Base-by-base conservation (phyloP, 2,888 invertebrate genomes). In the Lasioglossum lativentre region DNA sequence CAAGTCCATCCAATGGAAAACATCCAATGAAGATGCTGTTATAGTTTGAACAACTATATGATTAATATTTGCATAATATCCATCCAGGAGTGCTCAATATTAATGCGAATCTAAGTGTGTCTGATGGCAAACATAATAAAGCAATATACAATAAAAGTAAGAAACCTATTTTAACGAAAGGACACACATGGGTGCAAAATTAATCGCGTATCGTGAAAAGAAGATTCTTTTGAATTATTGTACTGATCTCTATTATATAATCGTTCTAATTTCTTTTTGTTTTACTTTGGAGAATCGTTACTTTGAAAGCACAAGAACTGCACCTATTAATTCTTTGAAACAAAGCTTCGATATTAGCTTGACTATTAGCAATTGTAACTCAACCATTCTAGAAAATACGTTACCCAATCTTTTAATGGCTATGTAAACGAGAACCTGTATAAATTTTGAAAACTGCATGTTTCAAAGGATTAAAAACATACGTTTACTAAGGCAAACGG, bases 51-150 rank as follows among this genome's bases (percentile, higher is more conserved):
- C 34, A 47, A 72, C 80, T 77, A 79, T 88, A 83, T 83, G 74
- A 80, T 78, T 79, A 82, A 85, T 80, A 86, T 71, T 88, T 75
- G 78, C 77, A 70, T 75, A 81, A 83, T 86, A 79, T 88, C 88
- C 88, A 88, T 88, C 86, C 88, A 88, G 83, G 86, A 83, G 86
- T 88, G 88, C 84, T 88, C 83, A 88, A 88, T 86, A 83, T 78
- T 79, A 75, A 75, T 86, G 56, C 71, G 72, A 82, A 88, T 78
- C 82, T 81, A 80, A 88, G 40, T 77, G 75, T 68, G 74, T 84
- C 75, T 77, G 82, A 88, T 75, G 80, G 82, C 82, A 84, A 87
- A 87, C 87, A 72, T 74, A 80, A 80, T 77, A 72, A 81, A 76
- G 77, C 78, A 81, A 77, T 76, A 70, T 78, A 52, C 10, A n/a